phyloP scores from a whole-genome alignment of 2,888 invertebrate species.

The Mythimna lalbum region DNA sequence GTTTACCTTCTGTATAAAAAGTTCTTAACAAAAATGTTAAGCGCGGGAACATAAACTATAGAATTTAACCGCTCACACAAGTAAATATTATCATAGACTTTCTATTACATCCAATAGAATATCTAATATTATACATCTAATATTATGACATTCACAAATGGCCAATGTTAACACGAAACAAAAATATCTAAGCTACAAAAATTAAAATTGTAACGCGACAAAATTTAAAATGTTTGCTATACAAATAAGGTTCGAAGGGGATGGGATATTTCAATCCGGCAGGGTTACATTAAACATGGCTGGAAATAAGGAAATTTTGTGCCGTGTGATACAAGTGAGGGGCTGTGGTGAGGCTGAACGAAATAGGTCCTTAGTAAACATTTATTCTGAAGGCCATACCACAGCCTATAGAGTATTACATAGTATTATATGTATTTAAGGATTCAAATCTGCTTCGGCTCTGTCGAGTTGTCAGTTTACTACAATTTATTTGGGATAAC shows the following conservation, averaged over 20 bases:
- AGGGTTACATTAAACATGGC: slow-evolving; percentile 48
- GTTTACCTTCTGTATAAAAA: slow-evolving; percentile 32
- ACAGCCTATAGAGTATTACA: slow-evolving; percentile 64
- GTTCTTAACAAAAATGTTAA: slow-evolving; percentile 56
- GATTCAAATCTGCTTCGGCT: slow-evolving; percentile 58
- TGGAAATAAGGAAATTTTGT: slow-evolving; percentile 54
- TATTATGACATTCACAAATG: slow-evolving; percentile 87
- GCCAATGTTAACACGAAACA: slow-evolving; percentile 82
- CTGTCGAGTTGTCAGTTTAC: slow-evolving; percentile 66
- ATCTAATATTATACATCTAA: slow-evolving; percentile 86
- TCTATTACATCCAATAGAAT: slow-evolving; percentile 79
- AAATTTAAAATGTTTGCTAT: slow-evolving; percentile 75
- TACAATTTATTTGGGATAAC: neutral
- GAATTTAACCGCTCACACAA: slow-evolving; percentile 72
- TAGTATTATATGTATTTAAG: slow-evolving; percentile 59
- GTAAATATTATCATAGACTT: slow-evolving; percentile 71
- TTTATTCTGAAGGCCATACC: slow-evolving; percentile 56
- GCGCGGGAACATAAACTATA: slow-evolving; percentile 63
- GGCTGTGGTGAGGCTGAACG: slow-evolving; percentile 53
- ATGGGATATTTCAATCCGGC: slow-evolving; percentile 59
- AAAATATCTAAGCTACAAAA: slow-evolving; percentile 79
- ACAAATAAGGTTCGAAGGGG: slow-evolving; percentile 67
- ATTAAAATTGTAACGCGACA: slow-evolving; percentile 72
- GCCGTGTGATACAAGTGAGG: slow-evolving; percentile 55
- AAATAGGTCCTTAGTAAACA: slow-evolving; percentile 37